Conservation (phyloP, 1,140 invertebrate species). For the Cardiocondyla obscurior region DNA sequence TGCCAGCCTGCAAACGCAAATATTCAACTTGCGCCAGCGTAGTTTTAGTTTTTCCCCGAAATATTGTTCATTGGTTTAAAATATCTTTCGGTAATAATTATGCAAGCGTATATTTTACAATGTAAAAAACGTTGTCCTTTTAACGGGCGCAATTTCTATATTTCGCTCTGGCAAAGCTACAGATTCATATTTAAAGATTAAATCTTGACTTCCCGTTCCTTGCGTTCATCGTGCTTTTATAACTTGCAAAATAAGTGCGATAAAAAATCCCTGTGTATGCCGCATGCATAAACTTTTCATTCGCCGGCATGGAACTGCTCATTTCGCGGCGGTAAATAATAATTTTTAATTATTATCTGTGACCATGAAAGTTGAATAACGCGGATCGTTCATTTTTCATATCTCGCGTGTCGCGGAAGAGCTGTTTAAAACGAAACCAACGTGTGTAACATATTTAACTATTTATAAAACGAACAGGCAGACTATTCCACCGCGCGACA, state of each 20-base stretch:
- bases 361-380: not conserved
- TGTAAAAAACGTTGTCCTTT: not conserved
- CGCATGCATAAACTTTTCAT: not conserved
- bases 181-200: not conserved
- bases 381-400: not conserved
- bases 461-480: slow-evolving; percentile 7
- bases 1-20: not conserved
- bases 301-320: not conserved
- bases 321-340: not conserved
- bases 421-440: not conserved
- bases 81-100: not conserved
- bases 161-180: not conserved
- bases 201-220: not conserved
- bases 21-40: not conserved
- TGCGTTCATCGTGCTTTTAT: not conserved
- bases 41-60: not conserved
- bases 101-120: not conserved
- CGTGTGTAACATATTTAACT: slow-evolving; percentile 7
- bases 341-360: slow-evolving; percentile 24
- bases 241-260: not conserved
- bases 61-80: slow-evolving; percentile 18
- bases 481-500: not conserved
- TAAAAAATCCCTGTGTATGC: not conserved
- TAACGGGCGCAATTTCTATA: not conserved
- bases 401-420: not conserved